Evolutionary conservation across 2,888 invertebrate genomes (phyloP), one percentile per base, ranked within the genome.

Genomic region (Archips xylosteana): DNA sequence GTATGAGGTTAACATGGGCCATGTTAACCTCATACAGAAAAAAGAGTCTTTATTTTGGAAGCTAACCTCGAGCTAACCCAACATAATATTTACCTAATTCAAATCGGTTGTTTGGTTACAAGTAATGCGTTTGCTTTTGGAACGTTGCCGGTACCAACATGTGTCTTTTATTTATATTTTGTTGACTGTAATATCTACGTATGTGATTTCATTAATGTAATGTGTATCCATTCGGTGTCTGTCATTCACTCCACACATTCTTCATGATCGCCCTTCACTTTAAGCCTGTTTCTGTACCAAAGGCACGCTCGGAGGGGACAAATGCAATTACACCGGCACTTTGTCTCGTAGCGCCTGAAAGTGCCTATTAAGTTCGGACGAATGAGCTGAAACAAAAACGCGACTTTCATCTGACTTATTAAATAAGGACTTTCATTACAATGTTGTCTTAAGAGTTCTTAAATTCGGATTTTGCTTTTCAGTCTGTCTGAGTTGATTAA

Each of bases 271-370:
- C 42, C n/a, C 32, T 47, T 49, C 47, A n/a, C 47, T 32, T 63
- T 63, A 32, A 47, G 13, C 47, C 47, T 32, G 32, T 36, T 65
- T 51, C 36, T 12, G 47, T n/a, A 47, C n/a, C 42, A 49, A 54
- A 45, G 60, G 15, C 54, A 54, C 51, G 34, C 69, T 51, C 57
- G 36, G 57, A 36, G 59, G 49, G 78, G 75, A 77, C 76, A 81
- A 90, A 91, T 87, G 85, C 86, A 90, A 91, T 92, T 91, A 91
- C 83, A 80, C 75, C 72, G 85, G 85, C 89, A 90, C 91, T 91
- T 86, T 85, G 85, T 85, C 84, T 85, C 80, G 82, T 79, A 78
- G 78, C 78, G 78, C 75, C 83, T 81, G 76, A 81, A 83, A 85
- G 83, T 85, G 83, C 82, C 83, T 83, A 82, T 85, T 83, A 83